Percentiles rank a stretch among this genome's conserved stretches.
phyloP scores from a whole-genome alignment of 2,113 vertebrate genomes.

The Oncorhynchus masou region DNA sequence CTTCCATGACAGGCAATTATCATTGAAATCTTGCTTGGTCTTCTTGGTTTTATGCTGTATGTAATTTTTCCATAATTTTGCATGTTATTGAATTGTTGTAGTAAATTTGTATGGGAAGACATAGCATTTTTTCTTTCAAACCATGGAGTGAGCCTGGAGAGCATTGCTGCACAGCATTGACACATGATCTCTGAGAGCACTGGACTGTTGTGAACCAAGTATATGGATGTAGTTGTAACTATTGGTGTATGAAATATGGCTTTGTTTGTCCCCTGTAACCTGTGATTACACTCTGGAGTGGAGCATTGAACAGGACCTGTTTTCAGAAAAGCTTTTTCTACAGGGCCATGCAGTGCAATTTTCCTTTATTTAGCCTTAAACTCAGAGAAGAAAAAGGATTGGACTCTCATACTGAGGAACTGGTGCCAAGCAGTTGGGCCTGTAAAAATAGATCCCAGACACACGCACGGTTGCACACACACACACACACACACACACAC shows the following conservation, averaged over 20 bases:
- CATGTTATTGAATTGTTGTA: neutral
- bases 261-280: conserved; percentile 51
- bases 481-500: conserved; percentile 12
- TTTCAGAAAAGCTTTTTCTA: conserved; percentile 41
- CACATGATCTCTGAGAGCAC: conserved; percentile 18
- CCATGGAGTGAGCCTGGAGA: conserved; percentile 4
- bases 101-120: neutral
- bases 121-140: conserved; percentile 1
- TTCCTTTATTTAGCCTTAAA: conserved; percentile 58
- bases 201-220: conserved; percentile 14
- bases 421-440: conserved; percentile 54
- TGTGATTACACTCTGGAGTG: conserved; percentile 36
- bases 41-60: neutral
- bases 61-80: conserved; percentile 15
- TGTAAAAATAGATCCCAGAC: conserved; percentile 33
- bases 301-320: conserved; percentile 43
- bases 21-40: neutral
- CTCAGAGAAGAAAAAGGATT: conserved; percentile 42
- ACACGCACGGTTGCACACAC: conserved; percentile 13
- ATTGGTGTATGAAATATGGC: conserved; percentile 32
- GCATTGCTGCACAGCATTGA: neutral
- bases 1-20: neutral
- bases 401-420: conserved; percentile 37
- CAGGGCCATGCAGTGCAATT: conserved; percentile 42
- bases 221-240: conserved; percentile 22